Percentiles rank a stretch among this genome's conserved stretches.
phyloP scores from a whole-genome alignment of 2,888 invertebrate species.

The Drosophila cracens region DNA sequence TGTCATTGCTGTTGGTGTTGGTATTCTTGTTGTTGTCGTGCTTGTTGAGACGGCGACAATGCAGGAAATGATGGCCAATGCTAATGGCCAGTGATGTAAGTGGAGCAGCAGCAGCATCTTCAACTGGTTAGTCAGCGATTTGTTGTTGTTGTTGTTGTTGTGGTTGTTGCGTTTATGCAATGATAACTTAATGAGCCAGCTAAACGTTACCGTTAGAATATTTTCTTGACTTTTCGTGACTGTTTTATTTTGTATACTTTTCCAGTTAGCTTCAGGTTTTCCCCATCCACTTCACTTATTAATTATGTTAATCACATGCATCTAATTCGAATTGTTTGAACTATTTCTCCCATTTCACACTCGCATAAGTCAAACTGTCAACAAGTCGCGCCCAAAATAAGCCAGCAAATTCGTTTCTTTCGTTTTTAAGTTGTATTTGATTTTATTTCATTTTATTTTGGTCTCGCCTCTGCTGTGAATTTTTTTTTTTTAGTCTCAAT shows the following conservation, averaged over 20 bases:
- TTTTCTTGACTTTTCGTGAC: conserved; percentile 23
- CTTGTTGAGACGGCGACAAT: conserved; percentile 57
- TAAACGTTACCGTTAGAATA: conserved; percentile 56
- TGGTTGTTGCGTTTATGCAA: conserved; percentile 56
- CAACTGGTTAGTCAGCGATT: conserved; percentile 38
- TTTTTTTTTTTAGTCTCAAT: neutral
- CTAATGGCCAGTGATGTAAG: conserved; percentile 79
- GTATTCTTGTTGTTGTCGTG: conserved; percentile 15
- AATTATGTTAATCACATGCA: conserved; percentile 76
- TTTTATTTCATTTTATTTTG: conserved; percentile 14
- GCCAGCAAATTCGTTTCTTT: conserved; percentile 34
- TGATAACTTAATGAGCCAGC: conserved; percentile 60
- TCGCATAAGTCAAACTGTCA: conserved; percentile 71
- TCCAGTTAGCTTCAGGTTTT: conserved; percentile 7
- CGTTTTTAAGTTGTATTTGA: neutral
- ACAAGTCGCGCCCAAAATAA: conserved; percentile 72
- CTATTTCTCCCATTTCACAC: conserved; percentile 51
- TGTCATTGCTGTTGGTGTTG: conserved; percentile 2
- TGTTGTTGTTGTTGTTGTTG: conserved; percentile 28
- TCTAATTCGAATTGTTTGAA: conserved; percentile 32
- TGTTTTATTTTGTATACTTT: conserved; percentile 1
- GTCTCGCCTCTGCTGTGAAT: neutral
- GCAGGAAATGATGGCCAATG: conserved; percentile 82
- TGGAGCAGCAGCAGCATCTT: conserved; percentile 79
- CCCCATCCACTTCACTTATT: conserved; percentile 53